Conservation (phyloP, 2,113 vertebrate species). For the Myrmophylax atrothorax region DNA sequence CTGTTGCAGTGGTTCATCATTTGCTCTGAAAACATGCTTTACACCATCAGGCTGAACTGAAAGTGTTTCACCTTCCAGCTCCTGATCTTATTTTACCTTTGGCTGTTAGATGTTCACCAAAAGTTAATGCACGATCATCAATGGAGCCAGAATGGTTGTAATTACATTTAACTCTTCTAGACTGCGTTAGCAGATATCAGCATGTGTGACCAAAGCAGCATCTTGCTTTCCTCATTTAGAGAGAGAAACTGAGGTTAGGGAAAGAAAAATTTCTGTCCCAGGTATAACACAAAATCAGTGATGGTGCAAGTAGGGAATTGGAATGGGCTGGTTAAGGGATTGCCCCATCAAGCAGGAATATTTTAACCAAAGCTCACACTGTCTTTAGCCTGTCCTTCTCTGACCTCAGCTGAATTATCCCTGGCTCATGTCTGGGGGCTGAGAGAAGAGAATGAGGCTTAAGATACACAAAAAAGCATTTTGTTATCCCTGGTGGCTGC, state of each 20-base stretch:
- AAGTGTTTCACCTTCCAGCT: not conserved
- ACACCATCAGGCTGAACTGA: not conserved
- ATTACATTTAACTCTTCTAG: not conserved
- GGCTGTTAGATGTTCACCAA: not conserved
- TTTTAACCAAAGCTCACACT: not conserved
- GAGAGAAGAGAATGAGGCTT: not conserved
- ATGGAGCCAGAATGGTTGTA: not conserved
- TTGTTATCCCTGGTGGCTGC: slow-evolving; percentile 1
- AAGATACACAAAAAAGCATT: not conserved
- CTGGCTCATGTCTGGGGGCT: not conserved
- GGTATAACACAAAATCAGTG: not conserved
- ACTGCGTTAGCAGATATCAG: not conserved
- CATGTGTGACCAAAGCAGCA: not conserved
- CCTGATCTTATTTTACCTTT: not conserved
- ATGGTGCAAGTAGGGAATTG: not conserved
- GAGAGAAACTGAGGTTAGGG: not conserved
- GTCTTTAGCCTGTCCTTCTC: not conserved
- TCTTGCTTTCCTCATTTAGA: not conserved
- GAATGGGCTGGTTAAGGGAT: not conserved
- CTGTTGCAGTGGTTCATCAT: not conserved
- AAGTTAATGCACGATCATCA: rapidly evolving
- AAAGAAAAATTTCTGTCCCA: not conserved
- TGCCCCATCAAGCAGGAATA: not conserved
- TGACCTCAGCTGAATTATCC: not conserved
- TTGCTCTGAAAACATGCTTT: not conserved